These are phyloP conservation scores for Drosophila micromelanica DNA, from an alignment of 1,140 invertebrate species.

Conservation along the genomic window DNA sequence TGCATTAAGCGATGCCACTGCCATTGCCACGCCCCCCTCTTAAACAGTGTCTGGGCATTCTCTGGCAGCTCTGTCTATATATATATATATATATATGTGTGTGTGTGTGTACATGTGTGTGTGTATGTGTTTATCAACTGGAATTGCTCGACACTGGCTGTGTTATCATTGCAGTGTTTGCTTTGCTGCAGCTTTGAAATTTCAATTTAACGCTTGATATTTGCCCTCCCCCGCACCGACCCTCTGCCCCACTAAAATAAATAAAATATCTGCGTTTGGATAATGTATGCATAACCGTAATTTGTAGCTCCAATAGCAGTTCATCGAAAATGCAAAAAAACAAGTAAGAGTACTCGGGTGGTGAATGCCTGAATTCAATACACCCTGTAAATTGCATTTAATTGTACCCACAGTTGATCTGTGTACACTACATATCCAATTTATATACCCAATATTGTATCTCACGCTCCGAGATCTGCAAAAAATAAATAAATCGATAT, in stretches of 20 bases:
- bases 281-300: conserved; percentile 70
- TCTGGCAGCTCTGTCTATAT: background rate
- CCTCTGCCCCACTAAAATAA: conserved; percentile 7
- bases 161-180: conserved; percentile 65
- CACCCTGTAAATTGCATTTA: no score
- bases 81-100: no score
- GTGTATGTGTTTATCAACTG: conserved; percentile 24
- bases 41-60: conserved; percentile 19
- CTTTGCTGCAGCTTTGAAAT: conserved; percentile 63
- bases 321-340: conserved; percentile 58
- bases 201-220: conserved; percentile 77
- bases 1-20: conserved; percentile 60
- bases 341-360: no score
- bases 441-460: no score
- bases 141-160: conserved; percentile 3
- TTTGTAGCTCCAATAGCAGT: conserved; percentile 75
- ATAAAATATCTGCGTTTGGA: conserved; percentile 12
- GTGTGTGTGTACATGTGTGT: no score
- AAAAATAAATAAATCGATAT: no score
- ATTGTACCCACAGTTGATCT: no score
- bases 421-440: no score
- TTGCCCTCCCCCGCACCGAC: conserved; percentile 30
- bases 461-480: no score
- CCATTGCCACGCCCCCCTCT: background rate
- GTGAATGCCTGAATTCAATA: no score